phyloP scores from a whole-genome alignment of 2,113 vertebrate genomes.

The Corydoras maculifer region DNA sequence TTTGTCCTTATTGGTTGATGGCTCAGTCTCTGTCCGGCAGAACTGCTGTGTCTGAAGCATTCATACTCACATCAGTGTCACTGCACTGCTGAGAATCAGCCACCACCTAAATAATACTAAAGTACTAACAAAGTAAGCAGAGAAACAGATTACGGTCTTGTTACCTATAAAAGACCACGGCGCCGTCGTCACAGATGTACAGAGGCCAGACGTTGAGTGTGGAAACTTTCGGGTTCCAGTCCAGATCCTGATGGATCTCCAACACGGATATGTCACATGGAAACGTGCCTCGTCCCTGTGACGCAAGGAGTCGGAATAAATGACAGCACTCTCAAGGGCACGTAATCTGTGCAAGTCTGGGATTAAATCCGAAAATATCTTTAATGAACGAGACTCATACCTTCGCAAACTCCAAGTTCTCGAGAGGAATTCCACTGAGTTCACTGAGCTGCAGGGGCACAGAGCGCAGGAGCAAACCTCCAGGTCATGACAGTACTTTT shows the following conservation, averaged over 20 bases:
- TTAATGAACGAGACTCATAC: constrained; percentile 65
- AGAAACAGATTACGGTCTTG: too few relatives aligned
- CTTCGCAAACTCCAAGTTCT: constrained; percentile 96
- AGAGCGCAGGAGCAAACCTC: constrained; percentile 7
- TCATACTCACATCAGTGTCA: too few relatives aligned
- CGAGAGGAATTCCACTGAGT: constrained; percentile 80
- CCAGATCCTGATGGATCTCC: constrained; percentile 97
- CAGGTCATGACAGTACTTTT: too few relatives aligned
- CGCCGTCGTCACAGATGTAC: constrained; percentile 97
- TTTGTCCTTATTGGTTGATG: too few relatives aligned
- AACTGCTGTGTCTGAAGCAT: too few relatives aligned
- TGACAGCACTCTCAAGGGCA: not conserved
- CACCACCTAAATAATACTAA: too few relatives aligned
- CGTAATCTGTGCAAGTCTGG: not conserved
- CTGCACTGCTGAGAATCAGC: too few relatives aligned
- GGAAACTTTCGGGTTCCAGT: constrained; percentile 98
- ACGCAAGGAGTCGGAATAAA: not conserved
- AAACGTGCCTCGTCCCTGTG: constrained; percentile 92
- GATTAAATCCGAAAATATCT: not conserved
- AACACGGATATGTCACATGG: constrained; percentile 96
- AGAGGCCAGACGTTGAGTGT: constrained; percentile 97
- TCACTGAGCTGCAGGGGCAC: constrained; percentile 77
- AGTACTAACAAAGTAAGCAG: not conserved
- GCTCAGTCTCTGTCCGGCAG: too few relatives aligned
- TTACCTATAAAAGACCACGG: constrained; percentile 98